Percentiles rank a stretch among this genome's conserved stretches.
phyloP scores from a whole-genome alignment of 2,113 vertebrate genomes.

The Onychorhynchus coronatus region DNA sequence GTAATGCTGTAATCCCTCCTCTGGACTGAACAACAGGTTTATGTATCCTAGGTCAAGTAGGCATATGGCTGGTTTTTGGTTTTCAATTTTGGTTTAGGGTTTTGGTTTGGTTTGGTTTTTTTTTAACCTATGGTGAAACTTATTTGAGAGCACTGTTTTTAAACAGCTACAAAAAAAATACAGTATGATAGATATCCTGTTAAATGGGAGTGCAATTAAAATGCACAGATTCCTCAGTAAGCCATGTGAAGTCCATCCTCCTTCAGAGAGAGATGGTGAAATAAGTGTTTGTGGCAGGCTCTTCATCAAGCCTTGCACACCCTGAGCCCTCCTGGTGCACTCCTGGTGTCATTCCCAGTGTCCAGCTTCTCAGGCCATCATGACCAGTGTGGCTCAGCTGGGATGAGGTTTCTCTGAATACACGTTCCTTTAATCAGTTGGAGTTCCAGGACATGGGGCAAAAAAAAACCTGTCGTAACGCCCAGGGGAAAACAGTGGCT shows the following conservation, averaged over 20 bases:
- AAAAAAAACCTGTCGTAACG: neutral
- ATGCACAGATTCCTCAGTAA: slow-evolving; percentile 70
- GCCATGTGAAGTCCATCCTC: slow-evolving; percentile 25
- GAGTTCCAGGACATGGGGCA: neutral
- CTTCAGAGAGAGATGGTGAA: slow-evolving; percentile 29
- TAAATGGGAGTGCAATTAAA: slow-evolving; percentile 69
- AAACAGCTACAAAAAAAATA: slow-evolving; percentile 75
- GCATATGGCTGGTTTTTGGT: slow-evolving; percentile 75
- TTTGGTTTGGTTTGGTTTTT: neutral
- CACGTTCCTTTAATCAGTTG: rapidly evolving
- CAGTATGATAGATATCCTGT: slow-evolving; percentile 55
- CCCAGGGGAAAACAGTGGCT: neutral
- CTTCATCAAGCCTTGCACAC: neutral
- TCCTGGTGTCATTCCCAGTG: neutral
- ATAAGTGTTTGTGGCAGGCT: neutral
- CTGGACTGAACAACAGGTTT: slow-evolving; percentile 80
- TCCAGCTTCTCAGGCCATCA: neutral
- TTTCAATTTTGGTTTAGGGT: slow-evolving; percentile 65
- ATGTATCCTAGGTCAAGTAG: slow-evolving; percentile 77
- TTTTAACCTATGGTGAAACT: slow-evolving; percentile 71
- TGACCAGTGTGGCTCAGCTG: rapidly evolving
- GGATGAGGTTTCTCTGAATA: neutral
- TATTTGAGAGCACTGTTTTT: slow-evolving; percentile 71
- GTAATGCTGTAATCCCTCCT: slow-evolving; percentile 75
- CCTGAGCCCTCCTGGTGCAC: rapidly evolving